Evolutionary conservation across 37 sponge, comb jelly and placozoan species (phyloP).

Genomic region (Petrosia ficiformis): DNA sequence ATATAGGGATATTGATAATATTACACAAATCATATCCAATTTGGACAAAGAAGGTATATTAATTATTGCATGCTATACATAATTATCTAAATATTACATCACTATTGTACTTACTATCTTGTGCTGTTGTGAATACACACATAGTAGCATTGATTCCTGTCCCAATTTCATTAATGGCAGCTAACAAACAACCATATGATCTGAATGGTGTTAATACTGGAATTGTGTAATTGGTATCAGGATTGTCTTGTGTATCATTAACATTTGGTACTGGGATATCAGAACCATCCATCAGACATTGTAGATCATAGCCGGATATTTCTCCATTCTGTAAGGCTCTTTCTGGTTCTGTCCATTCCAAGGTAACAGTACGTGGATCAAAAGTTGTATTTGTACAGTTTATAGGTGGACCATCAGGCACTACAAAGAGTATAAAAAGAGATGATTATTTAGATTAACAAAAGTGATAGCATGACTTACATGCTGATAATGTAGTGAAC

Average conservation of each 20-base stretch:
- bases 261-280: not conserved
- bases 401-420: not conserved
- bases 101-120: conserved; percentile 15
- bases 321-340: not conserved
- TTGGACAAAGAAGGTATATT: too few relatives aligned
- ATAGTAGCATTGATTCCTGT: not conserved
- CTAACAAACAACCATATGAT: not conserved
- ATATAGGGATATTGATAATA: too few relatives aligned
- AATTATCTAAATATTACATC: too few relatives aligned
- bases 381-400: not conserved
- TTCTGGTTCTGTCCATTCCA: not conserved
- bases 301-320: not conserved
- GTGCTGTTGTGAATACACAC: conserved; percentile 7
- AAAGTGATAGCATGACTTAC: not conserved
- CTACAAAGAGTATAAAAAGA: not conserved
- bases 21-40: too few relatives aligned
- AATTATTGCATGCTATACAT: too few relatives aligned
- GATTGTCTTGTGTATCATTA: not conserved
- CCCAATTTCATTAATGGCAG: not conserved
- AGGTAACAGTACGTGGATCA: not conserved
- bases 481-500: not conserved
- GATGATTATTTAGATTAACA: not conserved
- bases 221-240: not conserved
- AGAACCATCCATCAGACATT: not conserved
- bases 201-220: not conserved